Evolutionary conservation across 2,113 vertebrate species (phyloP).

Genomic region (Cryptotis parvus): DNA sequence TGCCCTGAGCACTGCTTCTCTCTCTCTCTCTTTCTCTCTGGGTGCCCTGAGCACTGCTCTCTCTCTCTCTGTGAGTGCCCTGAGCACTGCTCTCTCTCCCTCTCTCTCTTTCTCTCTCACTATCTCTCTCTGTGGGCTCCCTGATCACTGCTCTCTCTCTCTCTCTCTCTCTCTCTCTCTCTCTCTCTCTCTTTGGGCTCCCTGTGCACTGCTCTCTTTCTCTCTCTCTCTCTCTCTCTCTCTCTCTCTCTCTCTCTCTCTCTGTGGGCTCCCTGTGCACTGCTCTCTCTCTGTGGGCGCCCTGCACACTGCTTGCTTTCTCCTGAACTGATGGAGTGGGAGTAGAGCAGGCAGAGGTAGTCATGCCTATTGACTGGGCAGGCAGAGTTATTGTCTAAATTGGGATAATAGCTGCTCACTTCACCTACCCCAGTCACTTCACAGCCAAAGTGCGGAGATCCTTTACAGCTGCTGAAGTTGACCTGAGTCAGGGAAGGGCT

Average conservation of each 20-base stretch:
- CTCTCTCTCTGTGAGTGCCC: no score
- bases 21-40: not conserved
- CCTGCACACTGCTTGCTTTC: no score
- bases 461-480: slow-evolving; percentile 13
- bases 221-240: not conserved
- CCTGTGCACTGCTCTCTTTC: not conserved
- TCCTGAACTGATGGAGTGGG: not conserved
- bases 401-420: not conserved
- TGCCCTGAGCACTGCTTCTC: not conserved
- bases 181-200: no score
- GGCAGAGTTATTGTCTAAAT: not conserved
- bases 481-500: not conserved
- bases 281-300: not conserved
- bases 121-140: no score
- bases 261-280: no score
- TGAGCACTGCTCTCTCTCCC: not conserved
- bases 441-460: not conserved
- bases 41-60: no score
- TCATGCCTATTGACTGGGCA: not conserved
- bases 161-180: not conserved
- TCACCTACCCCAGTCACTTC: not conserved
- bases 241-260: not conserved
- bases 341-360: not conserved
- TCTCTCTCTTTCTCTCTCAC: not conserved
- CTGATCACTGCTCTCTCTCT: not conserved